These are phyloP conservation scores for Mayetiola destructor DNA, from an alignment of 2,888 invertebrate genomes.

Conservation along the genomic window DNA sequence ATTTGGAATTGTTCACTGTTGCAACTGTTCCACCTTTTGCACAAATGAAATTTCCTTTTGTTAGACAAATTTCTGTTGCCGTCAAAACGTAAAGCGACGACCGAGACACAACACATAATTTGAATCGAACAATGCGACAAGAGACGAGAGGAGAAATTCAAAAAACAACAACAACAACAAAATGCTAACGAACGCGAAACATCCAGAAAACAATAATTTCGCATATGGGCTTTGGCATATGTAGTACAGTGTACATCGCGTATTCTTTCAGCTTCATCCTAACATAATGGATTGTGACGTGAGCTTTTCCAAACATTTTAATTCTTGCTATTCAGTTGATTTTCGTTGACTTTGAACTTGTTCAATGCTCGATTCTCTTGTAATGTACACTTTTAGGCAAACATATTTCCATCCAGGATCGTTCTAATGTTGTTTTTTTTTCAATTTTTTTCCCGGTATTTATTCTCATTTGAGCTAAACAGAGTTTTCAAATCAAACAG, in stretches of 20 bases:
- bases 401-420: too few relatives aligned
- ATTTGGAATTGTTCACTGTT: too few relatives aligned
- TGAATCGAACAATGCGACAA: not conserved
- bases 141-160: not conserved
- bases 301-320: not conserved
- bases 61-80: not conserved
- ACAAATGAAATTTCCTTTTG: slow-evolving; percentile 10
- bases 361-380: too few relatives aligned
- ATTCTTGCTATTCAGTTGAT: not conserved
- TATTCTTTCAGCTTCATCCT: too few relatives aligned
- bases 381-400: too few relatives aligned
- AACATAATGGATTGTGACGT: not conserved
- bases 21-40: slow-evolving; percentile 5
- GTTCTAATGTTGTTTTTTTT: too few relatives aligned
- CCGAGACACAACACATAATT: too few relatives aligned
- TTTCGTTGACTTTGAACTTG: too few relatives aligned
- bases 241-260: too few relatives aligned
- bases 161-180: not conserved
- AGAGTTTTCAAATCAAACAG: too few relatives aligned
- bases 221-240: slow-evolving; percentile 3
- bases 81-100: not conserved
- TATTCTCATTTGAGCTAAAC: too few relatives aligned
- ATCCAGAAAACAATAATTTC: not conserved
- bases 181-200: not conserved
- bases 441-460: too few relatives aligned